Evolutionary conservation across 2,113 vertebrate species (phyloP).

Genomic region (Erythrocercus mccallii): DNA sequence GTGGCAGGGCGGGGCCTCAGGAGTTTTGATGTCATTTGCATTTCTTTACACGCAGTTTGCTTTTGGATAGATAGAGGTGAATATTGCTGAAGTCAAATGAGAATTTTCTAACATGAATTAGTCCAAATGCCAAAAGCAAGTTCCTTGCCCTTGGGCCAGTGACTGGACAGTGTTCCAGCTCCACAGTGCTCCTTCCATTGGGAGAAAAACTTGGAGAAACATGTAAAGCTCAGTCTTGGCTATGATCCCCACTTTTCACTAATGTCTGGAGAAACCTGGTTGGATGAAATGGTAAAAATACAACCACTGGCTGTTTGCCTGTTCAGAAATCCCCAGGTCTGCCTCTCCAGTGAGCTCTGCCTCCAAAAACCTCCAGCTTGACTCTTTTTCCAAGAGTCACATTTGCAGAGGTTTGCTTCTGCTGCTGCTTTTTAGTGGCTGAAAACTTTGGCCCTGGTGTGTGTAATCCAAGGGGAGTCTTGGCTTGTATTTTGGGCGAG

Average conservation of each 20-base stretch:
- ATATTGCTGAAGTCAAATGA: not conserved
- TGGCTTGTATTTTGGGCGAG: not conserved
- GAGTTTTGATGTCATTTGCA: not conserved
- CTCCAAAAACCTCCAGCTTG: not conserved
- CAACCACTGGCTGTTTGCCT: not conserved
- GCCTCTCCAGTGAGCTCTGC: not conserved
- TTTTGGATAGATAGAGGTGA: not conserved
- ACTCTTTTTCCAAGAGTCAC: not conserved
- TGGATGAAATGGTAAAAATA: not conserved
- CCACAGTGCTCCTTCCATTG: not conserved
- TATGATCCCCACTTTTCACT: not conserved
- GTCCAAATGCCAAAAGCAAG: not conserved
- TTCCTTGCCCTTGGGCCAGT: fast-evolving
- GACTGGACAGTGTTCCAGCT: fast-evolving
- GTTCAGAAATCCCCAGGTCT: not conserved
- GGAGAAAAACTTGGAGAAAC: not conserved
- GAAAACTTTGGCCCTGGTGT: not conserved
- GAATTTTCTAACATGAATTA: not conserved
- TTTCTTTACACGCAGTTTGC: not conserved
- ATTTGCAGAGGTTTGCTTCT: not conserved
- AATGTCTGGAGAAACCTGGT: not conserved
- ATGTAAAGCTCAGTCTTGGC: not conserved
- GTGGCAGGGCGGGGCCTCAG: not conserved
- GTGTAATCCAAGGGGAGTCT: not conserved
- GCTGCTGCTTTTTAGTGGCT: not conserved